These are phyloP conservation scores for Drosophila robusta DNA, from an alignment of 2,888 invertebrate genomes.

Conservation along the genomic window DNA sequence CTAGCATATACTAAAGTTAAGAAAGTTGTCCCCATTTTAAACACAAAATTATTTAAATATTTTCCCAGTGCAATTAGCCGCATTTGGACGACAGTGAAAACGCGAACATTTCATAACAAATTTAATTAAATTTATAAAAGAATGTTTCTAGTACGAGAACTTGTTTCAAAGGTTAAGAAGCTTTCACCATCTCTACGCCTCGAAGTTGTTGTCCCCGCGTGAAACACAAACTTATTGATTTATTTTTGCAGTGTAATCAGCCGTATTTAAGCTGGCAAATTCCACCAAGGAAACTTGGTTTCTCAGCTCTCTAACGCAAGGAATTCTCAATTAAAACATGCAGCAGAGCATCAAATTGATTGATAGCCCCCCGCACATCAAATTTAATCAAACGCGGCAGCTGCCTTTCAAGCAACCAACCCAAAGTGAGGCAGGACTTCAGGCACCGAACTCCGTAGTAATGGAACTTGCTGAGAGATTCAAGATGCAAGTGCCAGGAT, in stretches of 20 bases:
- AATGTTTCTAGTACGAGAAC: neutral
- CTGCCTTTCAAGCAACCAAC: slow-evolving; percentile 33
- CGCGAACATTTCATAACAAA: neutral
- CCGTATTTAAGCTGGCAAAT: neutral
- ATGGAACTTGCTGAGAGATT: slow-evolving; percentile 28
- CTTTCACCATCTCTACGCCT: neutral
- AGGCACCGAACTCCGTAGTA: slow-evolving; percentile 2
- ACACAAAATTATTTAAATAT: too few species aligned
- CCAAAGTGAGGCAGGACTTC: slow-evolving; percentile 6
- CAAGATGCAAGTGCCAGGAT: slow-evolving; percentile 41
- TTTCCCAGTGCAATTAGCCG: too few species aligned
- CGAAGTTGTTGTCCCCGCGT: neutral
- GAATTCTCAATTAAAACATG: slow-evolving; percentile 60
- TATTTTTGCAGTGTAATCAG: neutral
- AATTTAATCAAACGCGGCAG: slow-evolving; percentile 29
- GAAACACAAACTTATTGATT: neutral
- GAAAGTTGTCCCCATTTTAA: too few species aligned
- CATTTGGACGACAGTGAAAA: too few species aligned
- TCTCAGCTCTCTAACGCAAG: neutral
- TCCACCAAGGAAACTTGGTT: neutral
- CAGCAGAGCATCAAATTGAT: slow-evolving; percentile 70
- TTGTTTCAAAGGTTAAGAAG: too few species aligned
- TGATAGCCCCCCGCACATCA: slow-evolving; percentile 43
- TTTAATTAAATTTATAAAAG: neutral
- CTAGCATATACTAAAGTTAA: too few species aligned